Base-by-base conservation (phyloP, 2,888 invertebrate genomes). In the Thumatha senex region DNA sequence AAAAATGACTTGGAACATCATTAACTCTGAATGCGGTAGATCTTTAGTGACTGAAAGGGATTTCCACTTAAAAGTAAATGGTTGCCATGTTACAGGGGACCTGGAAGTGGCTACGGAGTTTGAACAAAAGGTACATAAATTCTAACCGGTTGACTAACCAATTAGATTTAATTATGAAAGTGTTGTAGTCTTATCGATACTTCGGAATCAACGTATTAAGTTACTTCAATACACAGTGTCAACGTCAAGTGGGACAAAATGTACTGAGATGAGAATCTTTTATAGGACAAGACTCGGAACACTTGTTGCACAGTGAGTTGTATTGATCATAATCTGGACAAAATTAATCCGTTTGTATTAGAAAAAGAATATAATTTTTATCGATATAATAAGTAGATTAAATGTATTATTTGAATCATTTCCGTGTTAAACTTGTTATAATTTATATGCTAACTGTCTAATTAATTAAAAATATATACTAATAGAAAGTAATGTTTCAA, bases 161-260 rank as follows among this genome's bases (percentile, higher is more conserved):
- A 82, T 84, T 84, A 80, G 76, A 72, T 80, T 80, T 80, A 82
- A 84, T 83, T 76, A 81, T 74, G 41, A 49, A 57, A 58, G 66
- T 68, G 71, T 63, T 58, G 46, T 53, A 41, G 34, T 39, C 48
- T 59, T 67, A 75, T 75, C 74, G 52, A 56, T 60, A 61, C 42
- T 35, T 39, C 46, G 35, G 39, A 49, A 67, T 69, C 70, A 38
- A 38, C 18, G 66, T 70, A 67, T 76, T 68, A 54, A 29, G 60
- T 76, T 74, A 67, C 73, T 41, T 48, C 14, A 36, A 53, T 51
- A 50, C 54, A 58, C 48, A 40, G 48, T 45, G 55, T 29, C 29
- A 11, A 31, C 33, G 14, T 31, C 14, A 10, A 24, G 36, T 45
- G 48, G 11, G n/a, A 7, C 46, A 15, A 57, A 48, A 44, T 0